Base-by-base conservation (phyloP, 2,113 vertebrate genomes). In the Chitala chitala region DNA sequence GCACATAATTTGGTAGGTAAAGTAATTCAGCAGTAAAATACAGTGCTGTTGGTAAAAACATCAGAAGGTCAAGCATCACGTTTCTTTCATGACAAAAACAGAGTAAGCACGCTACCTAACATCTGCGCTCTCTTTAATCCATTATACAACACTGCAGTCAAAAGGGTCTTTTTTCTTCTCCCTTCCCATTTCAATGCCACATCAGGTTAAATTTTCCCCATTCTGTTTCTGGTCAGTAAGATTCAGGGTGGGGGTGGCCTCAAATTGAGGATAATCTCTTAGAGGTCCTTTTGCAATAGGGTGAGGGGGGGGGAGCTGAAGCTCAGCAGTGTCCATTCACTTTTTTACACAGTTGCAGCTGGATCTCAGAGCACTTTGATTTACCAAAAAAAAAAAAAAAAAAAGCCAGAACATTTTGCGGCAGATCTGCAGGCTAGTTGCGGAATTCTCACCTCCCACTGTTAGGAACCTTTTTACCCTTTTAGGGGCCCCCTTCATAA, bases 401-500 rank as follows among this genome's bases (percentile, higher is more conserved):
- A 87, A 83, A 87, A 88, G 86, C 75, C 81, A 84, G 84, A 89
- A 89, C 87, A 85, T 90, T 87, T 86, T 87, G 86, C 78, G 84
- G 83, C 86, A 82, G 86, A 86, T 91, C 89, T 86, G 87, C 87
- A 75, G 85, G 88, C 90, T 86, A 89, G 83, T 91, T 90, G 92
- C 91, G 88, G 91, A 94, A 94, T 93, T 92, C 90, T 92, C 92
- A 88, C 91, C 93, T 94, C 88, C 87, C 89, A 93, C 91, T 90
- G 79, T 90, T 91, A 90, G 84, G 91, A 93, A 92, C 88, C 87
- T 87, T 91, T 89, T 81, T 92, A 90, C 91, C 94, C 94, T 92
- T 92, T 88, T 89, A 88, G 87, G 94, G 95, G 94, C 95, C 96
- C 94, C 92, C 87, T 90, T 89, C 90, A 89, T 93, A 82, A 87